Base-by-base conservation (phyloP, 1,140 invertebrate species). In the Chionoecetes opilio region DNA sequence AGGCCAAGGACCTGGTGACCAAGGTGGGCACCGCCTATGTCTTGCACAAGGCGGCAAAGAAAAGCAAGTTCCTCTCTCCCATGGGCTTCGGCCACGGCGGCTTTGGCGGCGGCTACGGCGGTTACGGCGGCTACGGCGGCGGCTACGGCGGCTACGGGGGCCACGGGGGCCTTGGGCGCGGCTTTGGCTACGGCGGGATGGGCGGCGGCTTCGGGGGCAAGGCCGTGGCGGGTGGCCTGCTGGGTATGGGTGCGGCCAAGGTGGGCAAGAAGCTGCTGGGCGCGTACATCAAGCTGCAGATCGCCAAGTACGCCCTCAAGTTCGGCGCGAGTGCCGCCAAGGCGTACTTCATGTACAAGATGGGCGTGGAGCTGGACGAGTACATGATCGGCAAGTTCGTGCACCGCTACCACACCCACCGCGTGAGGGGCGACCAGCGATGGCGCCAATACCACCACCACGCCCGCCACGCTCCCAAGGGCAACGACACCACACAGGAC, bases 381-480 rank as follows among this genome's bases (percentile, higher is more conserved):
- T 95, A 95, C 90, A 95, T 88, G 90, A 82, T 95, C 32, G 91
- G 82, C 35, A 95, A 95, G 90, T 95, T 95, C 32, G 91, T 95
- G 21, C 90, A 95, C 84, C 90, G 94, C 21, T 95, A 95, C 90
- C 94, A 95, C 84, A 82, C 92, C 37, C 31, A 95, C 35, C 82
- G 94, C 21, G 94, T 95, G 41, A 92, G 91, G 31, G 91, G 94
- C 0, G 90, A 82, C 41, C 75, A 2, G 3, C 89, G 94, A 29
- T 87, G 89, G 94, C 90, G 84, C 31, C 87, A 95, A 46, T 91
- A 92, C 82, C 89, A 38, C 21, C 82, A 92, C 90, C 91, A 95
- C 53, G 31, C 63, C 31, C 38, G 87, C 21, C 53, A n/a, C 46
- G 2, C 34, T 29, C 82, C 31, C 6, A 87, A 87, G 14, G 53